Percentiles rank a stretch among this genome's conserved stretches.
Conservation (phyloP, 2,888 invertebrate genomes). For the Athetis lepigone region DNA sequence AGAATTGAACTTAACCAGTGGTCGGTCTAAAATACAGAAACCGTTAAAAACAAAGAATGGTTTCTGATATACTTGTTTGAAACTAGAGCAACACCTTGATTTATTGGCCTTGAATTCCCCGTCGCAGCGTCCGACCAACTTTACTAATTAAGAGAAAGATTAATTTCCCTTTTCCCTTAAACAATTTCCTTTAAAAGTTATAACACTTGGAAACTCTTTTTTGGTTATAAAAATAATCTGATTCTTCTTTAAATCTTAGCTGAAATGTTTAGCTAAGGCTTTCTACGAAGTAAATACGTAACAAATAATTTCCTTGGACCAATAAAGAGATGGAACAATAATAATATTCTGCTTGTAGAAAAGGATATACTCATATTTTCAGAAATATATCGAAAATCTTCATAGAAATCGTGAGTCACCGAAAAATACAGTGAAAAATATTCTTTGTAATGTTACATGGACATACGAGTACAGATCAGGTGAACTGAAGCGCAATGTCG, state of each 20-base stretch:
- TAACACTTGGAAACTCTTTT: slow-evolving; percentile 75
- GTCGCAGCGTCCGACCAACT: slow-evolving; percentile 82
- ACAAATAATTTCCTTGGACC: slow-evolving; percentile 23
- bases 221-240: slow-evolving; percentile 71
- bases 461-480: slow-evolving; percentile 4
- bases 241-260: slow-evolving; percentile 56
- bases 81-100: slow-evolving; percentile 86
- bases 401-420: neutral
- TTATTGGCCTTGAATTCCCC: slow-evolving; percentile 86
- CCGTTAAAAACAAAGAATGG: slow-evolving; percentile 77
- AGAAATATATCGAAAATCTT: neutral
- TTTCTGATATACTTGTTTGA: slow-evolving; percentile 72
- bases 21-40: slow-evolving; percentile 77
- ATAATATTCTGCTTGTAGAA: neutral
- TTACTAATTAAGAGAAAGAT: slow-evolving; percentile 90
- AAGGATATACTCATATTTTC: neutral
- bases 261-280: slow-evolving; percentile 45
- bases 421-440: neutral
- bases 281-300: slow-evolving; percentile 30
- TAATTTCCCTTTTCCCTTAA: slow-evolving; percentile 87
- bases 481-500: neutral
- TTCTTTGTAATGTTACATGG: neutral
- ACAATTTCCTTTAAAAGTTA: slow-evolving; percentile 85
- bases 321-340: neutral
- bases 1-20: too few relatives aligned